Percentiles rank a stretch among this genome's conserved stretches.
Evolutionary conservation across 2,888 invertebrate species (phyloP).

Genomic region (Xylocampa areola): DNA sequence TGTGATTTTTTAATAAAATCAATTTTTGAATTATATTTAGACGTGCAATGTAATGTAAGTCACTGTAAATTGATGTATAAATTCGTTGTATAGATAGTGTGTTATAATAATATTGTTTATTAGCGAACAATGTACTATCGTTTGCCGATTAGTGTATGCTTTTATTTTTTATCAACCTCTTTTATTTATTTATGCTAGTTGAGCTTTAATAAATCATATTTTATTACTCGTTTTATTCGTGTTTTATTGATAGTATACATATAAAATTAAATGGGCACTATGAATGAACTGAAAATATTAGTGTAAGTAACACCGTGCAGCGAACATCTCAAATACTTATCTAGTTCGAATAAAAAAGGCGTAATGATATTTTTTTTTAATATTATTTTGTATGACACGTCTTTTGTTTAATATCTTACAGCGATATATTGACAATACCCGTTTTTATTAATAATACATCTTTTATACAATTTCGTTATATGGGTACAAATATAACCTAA

Average conservation of each 20-base stretch:
- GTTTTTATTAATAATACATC: no score
- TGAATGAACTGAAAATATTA: no score
- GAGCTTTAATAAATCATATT: constrained; percentile 83
- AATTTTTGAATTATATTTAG: constrained; percentile 10
- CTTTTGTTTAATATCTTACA: no score
- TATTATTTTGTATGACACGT: no score
- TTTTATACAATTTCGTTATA: no score
- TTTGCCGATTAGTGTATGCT: constrained; percentile 59
- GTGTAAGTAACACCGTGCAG: no score
- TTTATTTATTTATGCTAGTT: constrained; percentile 82
- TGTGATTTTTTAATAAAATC: constrained; percentile 20
- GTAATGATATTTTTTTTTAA: no score
- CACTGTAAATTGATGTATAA: constrained; percentile 56
- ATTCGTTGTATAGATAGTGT: constrained; percentile 49
- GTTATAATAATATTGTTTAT: constrained; percentile 53
- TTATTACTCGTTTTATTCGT: constrained; percentile 75
- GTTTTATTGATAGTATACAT: constrained; percentile 59
- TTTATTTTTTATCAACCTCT: constrained; percentile 59
- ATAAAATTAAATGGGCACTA: no score
- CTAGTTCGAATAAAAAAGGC: no score
- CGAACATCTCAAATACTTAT: no score
- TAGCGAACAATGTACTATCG: constrained; percentile 56
- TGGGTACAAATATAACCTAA: no score
- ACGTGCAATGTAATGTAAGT: constrained; percentile 30
- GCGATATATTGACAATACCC: no score